These are phyloP conservation scores for Lepidurus arcticus DNA, from an alignment of 1,140 invertebrate species.

Conservation along the genomic window DNA sequence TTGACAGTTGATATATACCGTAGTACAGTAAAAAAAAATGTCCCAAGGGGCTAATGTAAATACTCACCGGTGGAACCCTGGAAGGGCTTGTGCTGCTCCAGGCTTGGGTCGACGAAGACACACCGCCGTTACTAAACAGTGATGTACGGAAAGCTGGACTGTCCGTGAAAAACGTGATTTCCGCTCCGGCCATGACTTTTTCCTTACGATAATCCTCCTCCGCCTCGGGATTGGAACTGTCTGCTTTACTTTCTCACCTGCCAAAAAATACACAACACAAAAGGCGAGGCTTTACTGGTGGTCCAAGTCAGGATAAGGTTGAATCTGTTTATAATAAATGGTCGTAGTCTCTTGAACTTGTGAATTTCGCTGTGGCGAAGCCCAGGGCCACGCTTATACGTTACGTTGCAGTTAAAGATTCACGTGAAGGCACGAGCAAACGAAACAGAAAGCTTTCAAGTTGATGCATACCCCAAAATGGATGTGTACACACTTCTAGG, in stretches of 20 bases:
- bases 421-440: neutral
- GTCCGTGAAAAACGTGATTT: conserved; percentile 21
- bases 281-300: neutral
- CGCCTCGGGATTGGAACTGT: neutral
- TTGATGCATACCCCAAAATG: conserved; percentile 16
- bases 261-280: neutral
- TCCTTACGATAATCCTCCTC: neutral
- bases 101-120: neutral
- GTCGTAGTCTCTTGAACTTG: too few species aligned
- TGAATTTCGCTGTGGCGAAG: too few species aligned
- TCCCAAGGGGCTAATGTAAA: neutral
- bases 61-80: neutral
- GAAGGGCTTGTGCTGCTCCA: conserved; percentile 6
- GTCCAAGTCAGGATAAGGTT: neutral
- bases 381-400: too few species aligned
- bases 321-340: neutral
- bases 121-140: neutral
- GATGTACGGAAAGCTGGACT: conserved; percentile 9
- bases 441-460: neutral
- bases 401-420: neutral
- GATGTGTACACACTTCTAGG: neutral
- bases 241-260: conserved; percentile 9
- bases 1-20: neutral
- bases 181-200: conserved; percentile 5
- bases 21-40: neutral